Evolutionary conservation across 1,140 invertebrate species (phyloP).

Genomic region (Diachasmimorpha longicaudata): DNA sequence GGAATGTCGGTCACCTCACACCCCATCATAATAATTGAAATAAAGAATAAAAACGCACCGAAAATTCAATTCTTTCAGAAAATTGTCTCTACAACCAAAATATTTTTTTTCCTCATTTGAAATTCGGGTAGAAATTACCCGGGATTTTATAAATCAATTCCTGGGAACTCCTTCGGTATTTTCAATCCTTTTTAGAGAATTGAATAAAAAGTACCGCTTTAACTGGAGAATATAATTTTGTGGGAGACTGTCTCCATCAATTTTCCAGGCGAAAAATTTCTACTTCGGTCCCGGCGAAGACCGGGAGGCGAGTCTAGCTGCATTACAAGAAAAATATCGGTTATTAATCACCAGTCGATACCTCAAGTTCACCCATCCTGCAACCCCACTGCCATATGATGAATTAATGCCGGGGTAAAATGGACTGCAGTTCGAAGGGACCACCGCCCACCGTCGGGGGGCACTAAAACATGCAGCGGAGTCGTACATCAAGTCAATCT

Average conservation of each 20-base stretch:
- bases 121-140: too few species aligned
- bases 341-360: background rate
- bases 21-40: too few species aligned
- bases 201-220: background rate
- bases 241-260: background rate
- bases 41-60: too few species aligned
- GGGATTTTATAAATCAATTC: too few species aligned
- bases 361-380: background rate
- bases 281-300: background rate
- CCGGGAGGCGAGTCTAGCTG: background rate
- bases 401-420: background rate
- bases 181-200: background rate
- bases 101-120: too few species aligned
- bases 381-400: background rate
- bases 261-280: background rate
- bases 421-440: background rate
- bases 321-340: background rate
- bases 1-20: too few species aligned
- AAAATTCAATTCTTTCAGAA: too few species aligned
- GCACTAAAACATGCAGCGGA: conserved; percentile 10
- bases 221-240: background rate
- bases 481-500: conserved; percentile 21
- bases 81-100: too few species aligned
- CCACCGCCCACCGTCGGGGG: background rate
- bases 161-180: too few species aligned